A percentile compares a stretch with the other conserved stretches of the same genome.
These are phyloP conservation scores for Bombus huntii DNA, from an alignment of 1,140 invertebrate genomes.

Conservation along the genomic window DNA sequence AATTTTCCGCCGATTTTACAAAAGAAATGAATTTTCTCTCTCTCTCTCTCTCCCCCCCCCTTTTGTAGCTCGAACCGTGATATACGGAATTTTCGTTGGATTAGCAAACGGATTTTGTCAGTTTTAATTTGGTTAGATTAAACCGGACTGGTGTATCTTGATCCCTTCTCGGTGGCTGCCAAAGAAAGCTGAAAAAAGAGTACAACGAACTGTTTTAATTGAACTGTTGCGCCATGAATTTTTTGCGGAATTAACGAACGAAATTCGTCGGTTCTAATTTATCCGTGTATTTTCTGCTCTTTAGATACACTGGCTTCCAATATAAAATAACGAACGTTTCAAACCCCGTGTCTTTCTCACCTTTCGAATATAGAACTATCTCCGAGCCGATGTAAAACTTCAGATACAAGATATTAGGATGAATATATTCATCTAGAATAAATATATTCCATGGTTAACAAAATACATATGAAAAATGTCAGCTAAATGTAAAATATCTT, in stretches of 20 bases:
- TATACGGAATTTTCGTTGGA: constrained; percentile 16
- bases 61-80: neutral
- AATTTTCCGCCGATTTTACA: neutral
- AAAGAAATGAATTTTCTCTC: neutral
- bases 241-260: neutral
- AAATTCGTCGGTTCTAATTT: constrained; percentile 8
- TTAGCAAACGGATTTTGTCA: constrained; percentile 15
- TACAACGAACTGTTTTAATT: constrained; percentile 10
- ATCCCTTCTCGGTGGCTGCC: neutral
- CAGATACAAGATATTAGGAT: neutral
- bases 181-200: neutral
- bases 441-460: no score
- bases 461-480: no score
- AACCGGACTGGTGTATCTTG: neutral
- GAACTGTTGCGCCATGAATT: constrained; percentile 7
- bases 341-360: no score
- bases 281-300: neutral
- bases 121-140: constrained; percentile 24
- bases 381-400: neutral
- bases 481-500: no score
- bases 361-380: neutral
- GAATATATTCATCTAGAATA: neutral
- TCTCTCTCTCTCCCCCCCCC: no score
- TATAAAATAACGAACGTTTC: neutral
- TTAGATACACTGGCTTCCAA: neutral